Base-by-base conservation (phyloP, 2,797 vertebrate genomes). In the Takifugu rubripes region DNA sequence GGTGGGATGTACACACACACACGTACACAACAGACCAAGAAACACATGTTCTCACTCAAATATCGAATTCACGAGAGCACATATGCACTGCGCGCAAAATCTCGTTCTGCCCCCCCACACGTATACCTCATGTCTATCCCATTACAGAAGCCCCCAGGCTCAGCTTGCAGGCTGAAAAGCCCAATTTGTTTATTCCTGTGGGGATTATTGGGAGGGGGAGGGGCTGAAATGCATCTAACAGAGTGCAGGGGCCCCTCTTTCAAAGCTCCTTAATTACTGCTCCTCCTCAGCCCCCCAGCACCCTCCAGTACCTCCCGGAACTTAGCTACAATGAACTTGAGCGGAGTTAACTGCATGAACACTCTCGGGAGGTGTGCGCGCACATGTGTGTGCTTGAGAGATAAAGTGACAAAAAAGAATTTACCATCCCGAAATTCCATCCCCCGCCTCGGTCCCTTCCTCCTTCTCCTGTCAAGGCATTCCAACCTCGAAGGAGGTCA, bases 111-210 rank as follows among this genome's bases (percentile, higher is more conserved):
- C 61, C 16, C n/a, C 54, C 44, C 67, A 63, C 48, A 61, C 54
- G 67, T 15, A 58, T 52, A 79, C 54, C 59, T 66, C 62, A 54
- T 56, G 70, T 82, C 81, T 76, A 77, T 83, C 70, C 79, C 77
- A 83, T 74, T 85, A 84, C 87, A 84, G 79, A 69, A 77, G 79
- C 77, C 80, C 77, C 70, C 46, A 68, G 76, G 72, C 82, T 80
- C 83, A 77, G 82, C 78, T 81, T 83, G 79, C 78, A 61, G 80
- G 72, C 84, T 87, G 72, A 90, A 90, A 90, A 82, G 70, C 81
- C 85, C 84, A 91, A 90, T 91, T 90, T 90, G 87, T 90, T 90
- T 86, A 86, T 86, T 89, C 85, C 81, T 87, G 71, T 78, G 77
- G 81, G 84, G 86, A 91, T 89, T 88, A 90, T 52, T 68, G 69